Base-by-base conservation (phyloP, 2,113 vertebrate species). In the Hiodon tergisus region DNA sequence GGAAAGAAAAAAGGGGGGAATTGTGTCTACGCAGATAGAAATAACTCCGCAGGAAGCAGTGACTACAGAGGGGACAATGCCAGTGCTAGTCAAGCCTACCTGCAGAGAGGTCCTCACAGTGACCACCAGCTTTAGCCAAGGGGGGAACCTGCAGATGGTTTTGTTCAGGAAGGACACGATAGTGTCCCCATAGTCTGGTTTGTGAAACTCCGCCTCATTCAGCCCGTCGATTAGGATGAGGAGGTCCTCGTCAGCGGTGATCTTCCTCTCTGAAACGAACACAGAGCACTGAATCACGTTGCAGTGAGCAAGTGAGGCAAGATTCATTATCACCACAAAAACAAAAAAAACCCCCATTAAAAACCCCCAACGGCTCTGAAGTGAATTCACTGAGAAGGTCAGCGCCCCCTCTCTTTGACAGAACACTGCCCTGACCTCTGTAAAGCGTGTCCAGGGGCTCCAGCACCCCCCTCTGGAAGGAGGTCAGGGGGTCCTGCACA, bases 191-290 rank as follows among this genome's bases (percentile, higher is more conserved):
- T 98, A 98, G 89, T 99, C 97, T 0, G 97, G 97, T 72, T 98
- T 99, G 91, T 99, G 97, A 86, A 99, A 99, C 92, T 99, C 97
- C 5, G 97, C 97, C 86, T 99, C 97, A 31, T 99, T 99, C 83
- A 99, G 90, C 53, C 97, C 97, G 81, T 99, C 97, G 69, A 99
- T 97, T 83, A 99, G 90, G 84, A 99, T 93, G 80, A 99, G 94
- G 85, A 96, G 94, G 88, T 99, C 97, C 89, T 98, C 97, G 80
- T 98, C 96, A 0, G 93, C 90, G 75, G 91, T 93, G 78, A 99
- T 98, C 91, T 98, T 99, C 89, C 94, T 95, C 92, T 98, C 97
- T 99, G 88, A 52, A 75, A 67, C 2, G 31, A 31, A 31, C 13
- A 76, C 46, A 78, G 57, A 2, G 13, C 46, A 53, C 8, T 16